phyloP scores from a whole-genome alignment of 30 jellyfish, hydroid and myxozoan species.

The Clytia hemisphaerica region DNA sequence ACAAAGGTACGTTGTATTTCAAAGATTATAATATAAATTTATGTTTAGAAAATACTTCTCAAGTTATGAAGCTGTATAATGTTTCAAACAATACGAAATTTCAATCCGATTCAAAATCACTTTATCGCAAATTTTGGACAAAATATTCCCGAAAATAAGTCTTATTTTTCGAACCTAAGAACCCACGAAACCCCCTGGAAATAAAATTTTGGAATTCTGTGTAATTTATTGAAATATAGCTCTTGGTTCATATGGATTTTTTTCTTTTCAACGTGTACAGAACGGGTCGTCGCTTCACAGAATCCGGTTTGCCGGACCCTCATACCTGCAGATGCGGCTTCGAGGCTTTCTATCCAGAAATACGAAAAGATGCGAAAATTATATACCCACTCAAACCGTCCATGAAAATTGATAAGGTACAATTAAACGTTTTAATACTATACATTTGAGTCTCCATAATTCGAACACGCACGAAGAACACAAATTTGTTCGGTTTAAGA shows the following conservation, averaged over 20 bases:
- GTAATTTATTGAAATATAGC: no score
- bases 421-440: no score
- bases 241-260: background rate
- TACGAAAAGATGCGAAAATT: constrained; percentile 50
- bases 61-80: background rate
- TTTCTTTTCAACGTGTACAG: constrained; percentile 9
- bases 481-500: no score
- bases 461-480: no score
- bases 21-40: background rate
- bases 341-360: constrained; percentile 75
- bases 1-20: constrained; percentile 4
- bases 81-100: background rate
- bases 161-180: no score
- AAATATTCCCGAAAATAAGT: no score
- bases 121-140: no score
- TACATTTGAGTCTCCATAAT: no score
- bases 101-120: constrained; percentile 4
- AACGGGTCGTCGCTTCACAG: constrained; percentile 46
- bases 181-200: no score
- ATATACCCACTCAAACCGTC: constrained; percentile 62
- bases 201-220: no score
- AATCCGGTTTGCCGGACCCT: constrained; percentile 65
- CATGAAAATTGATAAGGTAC: constrained; percentile 74
- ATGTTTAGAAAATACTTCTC: background rate
- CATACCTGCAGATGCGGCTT: constrained; percentile 63